Conservation (phyloP, 2,888 invertebrate genomes). For the Platynereis dumerilii region DNA sequence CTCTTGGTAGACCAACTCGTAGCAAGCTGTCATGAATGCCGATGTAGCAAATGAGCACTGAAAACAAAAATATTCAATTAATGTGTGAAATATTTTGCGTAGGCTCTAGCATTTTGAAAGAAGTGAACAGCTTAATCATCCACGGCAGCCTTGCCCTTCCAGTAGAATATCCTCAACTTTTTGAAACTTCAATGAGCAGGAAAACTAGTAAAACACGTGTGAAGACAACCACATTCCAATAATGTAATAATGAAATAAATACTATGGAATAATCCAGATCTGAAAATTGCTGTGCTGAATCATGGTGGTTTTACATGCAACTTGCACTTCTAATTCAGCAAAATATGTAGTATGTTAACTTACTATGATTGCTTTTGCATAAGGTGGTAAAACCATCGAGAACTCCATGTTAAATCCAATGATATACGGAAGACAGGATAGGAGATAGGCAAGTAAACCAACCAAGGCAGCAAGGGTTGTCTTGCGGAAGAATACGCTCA, state of each 20-base stretch:
- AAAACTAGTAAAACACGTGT: no score
- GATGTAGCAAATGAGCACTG: constrained; percentile 62
- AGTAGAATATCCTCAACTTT: constrained; percentile 44
- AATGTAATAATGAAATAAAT: no score
- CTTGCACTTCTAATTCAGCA: no score
- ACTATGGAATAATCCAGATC: no score
- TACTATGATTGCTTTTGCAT: constrained; percentile 10
- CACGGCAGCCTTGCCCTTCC: constrained; percentile 43
- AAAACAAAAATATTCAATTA: no score
- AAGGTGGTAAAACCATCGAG: constrained; percentile 1
- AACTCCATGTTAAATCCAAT: constrained; percentile 33
- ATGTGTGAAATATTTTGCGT: no score
- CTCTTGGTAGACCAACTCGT: constrained; percentile 60
- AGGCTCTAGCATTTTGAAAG: constrained; percentile 50
- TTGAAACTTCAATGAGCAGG: constrained; percentile 48
- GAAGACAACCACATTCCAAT: no score
- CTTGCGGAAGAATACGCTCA: constrained; percentile 61
- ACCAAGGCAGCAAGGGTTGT: constrained; percentile 62
- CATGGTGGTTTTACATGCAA: no score
- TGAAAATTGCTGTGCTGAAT: no score
- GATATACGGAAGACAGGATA: constrained; percentile 63
- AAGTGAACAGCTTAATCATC: constrained; percentile 51
- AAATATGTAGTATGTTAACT: background rate
- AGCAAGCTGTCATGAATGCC: constrained; percentile 61
- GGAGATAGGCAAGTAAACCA: constrained; percentile 60